Evolutionary conservation across 2,113 vertebrate species (phyloP).

Genomic region (Gavialis gangeticus): DNA sequence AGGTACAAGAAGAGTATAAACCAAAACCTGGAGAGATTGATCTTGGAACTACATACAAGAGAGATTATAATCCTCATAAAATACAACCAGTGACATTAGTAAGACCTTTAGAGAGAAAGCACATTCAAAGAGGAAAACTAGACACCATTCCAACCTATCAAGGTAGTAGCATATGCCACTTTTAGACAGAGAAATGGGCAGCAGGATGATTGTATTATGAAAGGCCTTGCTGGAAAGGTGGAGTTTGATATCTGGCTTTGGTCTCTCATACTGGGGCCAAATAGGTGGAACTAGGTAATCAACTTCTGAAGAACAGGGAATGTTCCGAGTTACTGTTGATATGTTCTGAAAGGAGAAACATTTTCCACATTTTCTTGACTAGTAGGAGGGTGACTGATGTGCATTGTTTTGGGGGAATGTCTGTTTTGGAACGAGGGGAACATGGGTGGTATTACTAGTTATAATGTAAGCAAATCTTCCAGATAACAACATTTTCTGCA

Average conservation of each 20-base stretch:
- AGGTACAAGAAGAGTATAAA: slow-evolving; percentile 73
- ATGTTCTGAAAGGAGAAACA: not conserved
- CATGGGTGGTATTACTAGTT: not conserved
- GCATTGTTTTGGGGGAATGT: not conserved
- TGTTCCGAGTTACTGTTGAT: not conserved
- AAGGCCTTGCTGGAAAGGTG: not conserved
- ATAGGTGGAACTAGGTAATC: not conserved
- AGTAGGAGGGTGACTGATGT: not conserved
- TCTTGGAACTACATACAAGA: slow-evolving; percentile 83
- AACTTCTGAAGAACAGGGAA: too few relatives aligned
- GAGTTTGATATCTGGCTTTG: not conserved
- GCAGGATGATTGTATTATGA: not conserved
- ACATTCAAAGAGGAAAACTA: slow-evolving; percentile 74
- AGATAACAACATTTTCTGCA: not conserved
- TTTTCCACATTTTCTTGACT: not conserved
- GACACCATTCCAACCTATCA: slow-evolving; percentile 87
- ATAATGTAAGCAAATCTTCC: not conserved
- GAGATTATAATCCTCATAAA: slow-evolving; percentile 81
- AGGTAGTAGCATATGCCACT: slow-evolving; percentile 76
- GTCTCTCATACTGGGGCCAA: not conserved
- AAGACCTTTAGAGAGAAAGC: slow-evolving; percentile 77
- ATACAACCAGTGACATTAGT: slow-evolving; percentile 74
- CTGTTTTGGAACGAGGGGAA: not conserved
- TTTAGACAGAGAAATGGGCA: not conserved
- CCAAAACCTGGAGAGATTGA: slow-evolving; percentile 79